Evolutionary conservation across 2,113 vertebrate genomes (phyloP).

Genomic region (Megaleporinus macrocephalus): DNA sequence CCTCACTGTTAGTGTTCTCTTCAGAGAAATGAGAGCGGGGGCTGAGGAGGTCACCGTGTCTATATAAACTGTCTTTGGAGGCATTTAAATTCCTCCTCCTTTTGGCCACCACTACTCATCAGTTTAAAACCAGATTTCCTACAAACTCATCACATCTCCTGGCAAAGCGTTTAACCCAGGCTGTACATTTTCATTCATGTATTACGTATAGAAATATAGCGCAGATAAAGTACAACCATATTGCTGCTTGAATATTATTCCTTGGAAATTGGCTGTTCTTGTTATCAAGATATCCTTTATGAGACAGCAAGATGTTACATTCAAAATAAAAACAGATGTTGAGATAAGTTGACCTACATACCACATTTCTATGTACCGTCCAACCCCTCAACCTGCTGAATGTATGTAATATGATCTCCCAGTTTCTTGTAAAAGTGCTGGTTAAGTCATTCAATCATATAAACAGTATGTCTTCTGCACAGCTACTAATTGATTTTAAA

Average conservation of each 20-base stretch:
- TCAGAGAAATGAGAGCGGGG: constrained; percentile 24
- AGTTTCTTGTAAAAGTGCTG: neutral
- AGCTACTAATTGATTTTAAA: constrained; percentile 34
- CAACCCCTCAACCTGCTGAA: neutral
- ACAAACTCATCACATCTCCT: neutral
- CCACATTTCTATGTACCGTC: neutral
- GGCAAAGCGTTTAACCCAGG: neutral
- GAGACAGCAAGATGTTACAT: neutral
- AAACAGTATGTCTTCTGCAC: constrained; percentile 23
- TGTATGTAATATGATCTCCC: neutral
- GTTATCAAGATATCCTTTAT: constrained; percentile 15
- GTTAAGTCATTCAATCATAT: neutral
- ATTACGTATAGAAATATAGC: neutral
- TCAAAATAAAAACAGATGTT: constrained; percentile 23
- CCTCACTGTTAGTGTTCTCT: neutral
- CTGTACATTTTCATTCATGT: neutral
- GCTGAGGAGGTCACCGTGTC: neutral
- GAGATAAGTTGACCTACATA: constrained; percentile 7
- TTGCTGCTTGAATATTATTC: neutral
- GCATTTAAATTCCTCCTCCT: constrained; percentile 31
- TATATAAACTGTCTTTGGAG: constrained; percentile 28
- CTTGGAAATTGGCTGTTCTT: neutral
- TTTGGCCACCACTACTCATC: neutral
- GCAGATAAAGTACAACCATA: neutral
- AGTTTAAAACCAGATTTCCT: constrained; percentile 20